phyloP scores from a whole-genome alignment of 2,888 invertebrate species.

The Stegana nigrithorax region DNA sequence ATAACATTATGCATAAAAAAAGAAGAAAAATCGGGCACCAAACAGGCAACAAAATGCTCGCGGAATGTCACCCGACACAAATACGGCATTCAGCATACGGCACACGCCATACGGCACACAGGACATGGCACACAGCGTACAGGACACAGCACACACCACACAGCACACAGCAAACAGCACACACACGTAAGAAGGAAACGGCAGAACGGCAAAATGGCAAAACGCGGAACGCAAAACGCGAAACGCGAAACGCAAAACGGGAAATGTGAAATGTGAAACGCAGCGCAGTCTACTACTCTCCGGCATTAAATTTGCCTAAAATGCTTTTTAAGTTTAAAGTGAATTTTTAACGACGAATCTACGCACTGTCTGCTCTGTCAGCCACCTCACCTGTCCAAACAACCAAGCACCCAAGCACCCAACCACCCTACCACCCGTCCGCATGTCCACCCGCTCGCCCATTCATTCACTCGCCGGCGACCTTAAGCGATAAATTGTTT shows the following conservation, averaged over 20 bases:
- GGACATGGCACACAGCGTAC: no score
- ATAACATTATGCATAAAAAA: slow-evolving; percentile 4
- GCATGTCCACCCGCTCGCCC: not conserved
- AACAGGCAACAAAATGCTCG: not conserved
- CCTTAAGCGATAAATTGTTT: slow-evolving; percentile 9
- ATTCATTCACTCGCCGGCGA: not conserved
- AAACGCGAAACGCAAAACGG: no score
- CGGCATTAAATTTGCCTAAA: slow-evolving; percentile 6
- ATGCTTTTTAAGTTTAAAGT: slow-evolving; percentile 13
- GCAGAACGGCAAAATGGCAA: no score
- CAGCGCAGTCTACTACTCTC: no score
- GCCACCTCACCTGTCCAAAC: not conserved
- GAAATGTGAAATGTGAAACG: no score
- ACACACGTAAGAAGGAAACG: no score
- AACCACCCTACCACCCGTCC: not conserved
- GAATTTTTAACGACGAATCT: slow-evolving; percentile 6
- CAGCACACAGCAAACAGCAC: no score
- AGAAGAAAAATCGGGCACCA: not conserved
- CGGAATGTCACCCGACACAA: no score
- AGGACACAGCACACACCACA: no score
- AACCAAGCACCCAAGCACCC: not conserved
- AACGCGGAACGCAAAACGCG: no score
- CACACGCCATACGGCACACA: no score
- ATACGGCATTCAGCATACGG: no score
- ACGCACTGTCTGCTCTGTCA: not conserved